Evolutionary conservation across 2,113 vertebrate genomes (phyloP).

Genomic region (Otis tarda): DNA sequence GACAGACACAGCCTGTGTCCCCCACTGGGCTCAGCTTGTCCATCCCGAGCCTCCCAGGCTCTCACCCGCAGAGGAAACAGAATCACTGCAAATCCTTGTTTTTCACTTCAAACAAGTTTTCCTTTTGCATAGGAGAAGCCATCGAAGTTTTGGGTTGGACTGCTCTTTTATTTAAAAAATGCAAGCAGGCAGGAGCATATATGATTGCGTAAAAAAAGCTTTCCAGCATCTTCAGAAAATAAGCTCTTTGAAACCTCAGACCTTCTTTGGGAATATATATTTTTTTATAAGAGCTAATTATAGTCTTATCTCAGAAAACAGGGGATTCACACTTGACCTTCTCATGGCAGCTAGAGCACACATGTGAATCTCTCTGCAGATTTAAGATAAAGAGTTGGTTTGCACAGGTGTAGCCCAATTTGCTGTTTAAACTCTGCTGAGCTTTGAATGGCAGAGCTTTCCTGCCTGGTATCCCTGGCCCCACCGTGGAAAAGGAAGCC

Average conservation of each 20-base stretch:
- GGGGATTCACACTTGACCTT: neutral
- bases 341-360: neutral
- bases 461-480: neutral
- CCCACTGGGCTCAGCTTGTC: neutral
- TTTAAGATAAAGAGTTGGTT: neutral
- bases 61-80: neutral
- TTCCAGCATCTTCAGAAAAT: neutral
- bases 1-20: neutral
- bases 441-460: neutral
- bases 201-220: neutral
- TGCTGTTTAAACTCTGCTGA: neutral
- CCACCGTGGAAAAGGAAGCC: neutral
- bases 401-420: neutral
- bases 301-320: neutral
- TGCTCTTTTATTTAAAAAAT: neutral
- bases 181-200: neutral
- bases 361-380: neutral
- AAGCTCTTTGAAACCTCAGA: neutral
- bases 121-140: neutral
- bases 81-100: neutral
- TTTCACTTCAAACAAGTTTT: neutral
- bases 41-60: neutral
- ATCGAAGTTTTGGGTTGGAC: neutral
- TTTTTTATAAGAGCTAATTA: neutral
- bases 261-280: neutral